Percentiles rank a stretch among this genome's conserved stretches.
Conservation (phyloP, 1,140 invertebrate species). For the Drosophila gunungcola region DNA sequence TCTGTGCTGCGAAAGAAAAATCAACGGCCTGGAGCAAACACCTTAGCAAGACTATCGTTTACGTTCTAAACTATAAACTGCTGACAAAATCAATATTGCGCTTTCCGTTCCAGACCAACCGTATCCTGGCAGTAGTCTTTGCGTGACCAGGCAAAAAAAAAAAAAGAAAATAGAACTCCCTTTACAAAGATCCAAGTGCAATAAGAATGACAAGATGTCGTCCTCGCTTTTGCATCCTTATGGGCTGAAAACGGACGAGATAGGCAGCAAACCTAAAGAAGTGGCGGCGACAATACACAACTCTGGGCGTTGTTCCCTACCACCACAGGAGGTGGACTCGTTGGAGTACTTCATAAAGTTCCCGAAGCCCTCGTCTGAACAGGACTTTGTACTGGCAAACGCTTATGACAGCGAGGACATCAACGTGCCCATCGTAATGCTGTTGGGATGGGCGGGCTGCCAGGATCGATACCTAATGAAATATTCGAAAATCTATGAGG, state of each 20-base stretch:
- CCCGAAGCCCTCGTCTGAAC: conserved; percentile 84
- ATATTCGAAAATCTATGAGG: conserved; percentile 91
- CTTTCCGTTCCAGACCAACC: background rate
- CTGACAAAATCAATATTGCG: conserved; percentile 29
- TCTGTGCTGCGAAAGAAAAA: conserved; percentile 17
- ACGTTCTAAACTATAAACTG: conserved; percentile 1
- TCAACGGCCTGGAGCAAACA: conserved; percentile 17
- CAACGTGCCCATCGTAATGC: conserved; percentile 89
- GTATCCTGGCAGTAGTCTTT: conserved; percentile 53
- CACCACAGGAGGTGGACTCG: conserved; percentile 80
- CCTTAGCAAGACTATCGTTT: conserved; percentile 2
- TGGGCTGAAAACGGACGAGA: conserved; percentile 45
- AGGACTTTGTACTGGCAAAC: conserved; percentile 87
- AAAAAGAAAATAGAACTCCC: background rate
- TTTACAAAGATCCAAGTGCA: background rate
- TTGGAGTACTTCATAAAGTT: conserved; percentile 89
- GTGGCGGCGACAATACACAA: conserved; percentile 20
- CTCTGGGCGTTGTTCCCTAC: background rate
- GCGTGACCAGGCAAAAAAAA: conserved; percentile 46
- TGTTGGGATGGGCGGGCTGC: conserved; percentile 92
- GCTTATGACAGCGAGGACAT: conserved; percentile 85
- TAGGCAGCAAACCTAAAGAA: conserved; percentile 42
- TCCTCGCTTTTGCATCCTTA: conserved; percentile 47
- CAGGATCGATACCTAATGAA: conserved; percentile 91
- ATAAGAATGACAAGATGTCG: conserved; percentile 52